These are phyloP conservation scores for Chrysaora quinquecirrha DNA, from an alignment of 30 jellyfish, hydroid and myxozoan genomes.

Conservation along the genomic window DNA sequence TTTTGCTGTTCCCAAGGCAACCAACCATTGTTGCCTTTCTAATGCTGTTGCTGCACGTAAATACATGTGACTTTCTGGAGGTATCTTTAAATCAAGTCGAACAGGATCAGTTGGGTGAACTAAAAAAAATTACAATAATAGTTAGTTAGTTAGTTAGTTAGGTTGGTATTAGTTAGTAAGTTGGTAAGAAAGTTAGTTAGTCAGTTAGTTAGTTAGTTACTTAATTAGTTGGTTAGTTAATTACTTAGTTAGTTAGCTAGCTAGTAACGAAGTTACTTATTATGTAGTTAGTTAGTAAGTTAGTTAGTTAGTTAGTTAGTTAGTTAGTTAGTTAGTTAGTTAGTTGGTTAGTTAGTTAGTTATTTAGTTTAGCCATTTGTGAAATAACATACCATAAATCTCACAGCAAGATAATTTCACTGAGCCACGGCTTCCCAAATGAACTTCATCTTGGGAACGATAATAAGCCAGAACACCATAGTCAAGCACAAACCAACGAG, in stretches of 20 bases:
- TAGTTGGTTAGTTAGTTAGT: no score
- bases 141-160: no score
- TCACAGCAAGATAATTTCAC: constrained; percentile 95
- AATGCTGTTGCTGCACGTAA: constrained; percentile 89
- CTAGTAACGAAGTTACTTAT: not conserved
- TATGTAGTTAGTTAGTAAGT: not conserved
- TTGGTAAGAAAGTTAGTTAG: no score
- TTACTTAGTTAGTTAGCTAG: no score
- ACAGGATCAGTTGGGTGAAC: constrained; percentile 92
- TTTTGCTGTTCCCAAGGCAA: constrained; percentile 97
- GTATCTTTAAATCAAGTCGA: constrained; percentile 88
- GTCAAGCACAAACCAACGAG: constrained; percentile 95
- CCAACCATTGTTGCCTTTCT: constrained; percentile 95
- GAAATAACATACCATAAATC: constrained; percentile 79
- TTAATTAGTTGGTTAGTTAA: no score
- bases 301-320: no score
- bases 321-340: no score
- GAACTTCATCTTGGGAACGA: constrained; percentile 92
- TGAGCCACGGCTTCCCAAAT: constrained; percentile 94
- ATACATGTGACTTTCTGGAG: constrained; percentile 93
- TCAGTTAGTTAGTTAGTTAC: no score
- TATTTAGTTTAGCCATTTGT: no score
- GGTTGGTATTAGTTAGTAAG: no score
- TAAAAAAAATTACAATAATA: constrained; percentile 6
- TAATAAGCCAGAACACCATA: constrained; percentile 94